Base-by-base conservation (phyloP, 2,797 vertebrate genomes). In the Pseudochirops cupreus region DNA sequence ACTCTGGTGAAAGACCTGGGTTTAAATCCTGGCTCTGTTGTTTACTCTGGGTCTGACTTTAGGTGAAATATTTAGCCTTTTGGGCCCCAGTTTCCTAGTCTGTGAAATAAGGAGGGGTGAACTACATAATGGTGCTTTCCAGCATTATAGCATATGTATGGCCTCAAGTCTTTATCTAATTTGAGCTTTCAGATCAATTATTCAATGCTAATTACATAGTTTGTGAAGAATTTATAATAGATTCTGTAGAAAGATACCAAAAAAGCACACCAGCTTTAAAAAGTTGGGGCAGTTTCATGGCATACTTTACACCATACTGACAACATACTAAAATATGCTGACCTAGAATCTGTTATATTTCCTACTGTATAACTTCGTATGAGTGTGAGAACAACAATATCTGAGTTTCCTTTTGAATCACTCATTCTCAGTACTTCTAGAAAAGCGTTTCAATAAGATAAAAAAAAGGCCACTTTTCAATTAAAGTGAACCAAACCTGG, bases 151-250 rank as follows among this genome's bases (percentile, higher is more conserved):
- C 21, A 46, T 87, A 87, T 82, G 67, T 50, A 91, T 67, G 5
- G 92, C 33, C 67, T 92, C 74, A 26, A 97, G 57, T 67, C 29
- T 31, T n/a, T 94, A 21, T 97, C 91, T 82, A 54, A 91, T 50
- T 94, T 24, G 92, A 82, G 50, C 50, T 91, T 97, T 95, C 58
- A 93, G 92, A 95, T 89, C 1, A 82, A 9, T 87, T 46, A 82
- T 46, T 82, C 74, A 26, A 82, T 46, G 39, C 1, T 82, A 94
- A 95, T 56, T 91, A 55, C n/a, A 16, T 6, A 89, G 24, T 67
- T 74, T 87, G 13, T 92, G 16, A 74, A 94, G 31, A 92, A 93
- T 24, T 50, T 95, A 97, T 96, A 96, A 94, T 18, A 93, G 29
- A 90, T 53, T 67, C 33, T 94, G 95, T 16, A 96, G 59, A 28